Evolutionary conservation across 2,888 invertebrate species (phyloP), one percentile per base, ranked within the genome.

Genomic region (Cotesia congregata): DNA sequence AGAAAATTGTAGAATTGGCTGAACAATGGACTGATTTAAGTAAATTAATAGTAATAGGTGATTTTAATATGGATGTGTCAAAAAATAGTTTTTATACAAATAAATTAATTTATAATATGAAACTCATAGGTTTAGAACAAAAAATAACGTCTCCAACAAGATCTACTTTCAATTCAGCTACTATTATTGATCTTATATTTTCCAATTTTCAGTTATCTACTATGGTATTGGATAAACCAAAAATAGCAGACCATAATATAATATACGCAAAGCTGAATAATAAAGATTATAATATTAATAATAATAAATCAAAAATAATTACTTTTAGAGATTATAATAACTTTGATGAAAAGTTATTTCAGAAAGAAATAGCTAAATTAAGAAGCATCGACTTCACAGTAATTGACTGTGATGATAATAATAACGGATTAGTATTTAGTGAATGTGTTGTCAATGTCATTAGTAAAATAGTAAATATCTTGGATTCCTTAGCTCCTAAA

Each of bases 211-310:
- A 62, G n/a, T n/a, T 62, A n/a, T n/a, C n/a, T 9, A 17, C 62
- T 12, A 17, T n/a, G 2, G 62, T 62, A 5, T 62, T 62, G 0
- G 62, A 62, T 17, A n/a, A 62, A 62, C 62, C 62, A 12, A 62
- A 62, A 62, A 62, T 62, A n/a, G 62, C 62, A n/a, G 62, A 62
- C n/a, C 62, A 62, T n/a, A 62, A 62, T n/a, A 62, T n/a, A 6
- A 5, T 62, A 62, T 62, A 9, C 6, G 17, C n/a, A n/a, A 62
- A 17, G n/a, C 6, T 62, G 17, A 62, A 12, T 17, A n/a, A n/a
- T 62, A n/a, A 17, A 62, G 30, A 30, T 30, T 30, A 30, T 30
- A 62, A 6, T 12, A 62, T 6, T 17, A n/a, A 62, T n/a, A 62
- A 62, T n/a, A 7, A 62, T 62, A 62, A 6, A 7, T n/a, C 6